Base-by-base conservation (phyloP, 2,888 invertebrate species). In the Macrophya annulata region DNA sequence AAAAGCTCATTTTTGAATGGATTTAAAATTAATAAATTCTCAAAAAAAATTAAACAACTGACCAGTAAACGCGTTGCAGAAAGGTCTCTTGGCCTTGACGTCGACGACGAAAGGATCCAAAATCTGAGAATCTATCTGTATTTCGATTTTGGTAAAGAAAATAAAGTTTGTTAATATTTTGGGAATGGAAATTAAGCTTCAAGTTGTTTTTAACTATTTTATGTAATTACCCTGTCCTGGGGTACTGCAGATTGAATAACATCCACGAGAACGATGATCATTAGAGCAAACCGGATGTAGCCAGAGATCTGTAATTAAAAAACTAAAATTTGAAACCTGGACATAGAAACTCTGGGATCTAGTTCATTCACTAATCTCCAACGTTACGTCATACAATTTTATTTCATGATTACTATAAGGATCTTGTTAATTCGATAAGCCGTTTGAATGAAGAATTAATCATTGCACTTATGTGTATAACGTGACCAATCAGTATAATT, bases 41-140 rank as follows among this genome's bases (percentile, higher is more conserved):
- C 8, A n/a, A 31, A 62, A 12, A 17, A 55, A 55, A 55, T 10
- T 4, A 55, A 55, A 55, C 15, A 45, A 81, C 91, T 92, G 94
- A 97, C 98, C 98, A 89, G 97, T 98, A 89, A 98, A 98, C 0
- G 98, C 97, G 90, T 98, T 98, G 94, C 98, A 98, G 93, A 98
- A 98, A 0, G 98, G 98, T 90, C 97, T 94, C 90, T 98, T 98
- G 90, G 89, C 88, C 72, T 89, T 91, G 21, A 86, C 48, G 40
- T 90, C 89, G 5, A 83, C 65, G 10, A 86, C 68, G 48, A 88
- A 77, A 1, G 85, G 72, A 21, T 91, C 87, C 68, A 90, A 74
- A 31, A 90, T 81, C 40, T 89, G 88, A 9, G 87, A 89, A 76
- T 91, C 88, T 45, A 89, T 86, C 90, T 91, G 85, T 1, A 21